phyloP scores from a whole-genome alignment of 2,113 vertebrate species.

The Talpa occidentalis region DNA sequence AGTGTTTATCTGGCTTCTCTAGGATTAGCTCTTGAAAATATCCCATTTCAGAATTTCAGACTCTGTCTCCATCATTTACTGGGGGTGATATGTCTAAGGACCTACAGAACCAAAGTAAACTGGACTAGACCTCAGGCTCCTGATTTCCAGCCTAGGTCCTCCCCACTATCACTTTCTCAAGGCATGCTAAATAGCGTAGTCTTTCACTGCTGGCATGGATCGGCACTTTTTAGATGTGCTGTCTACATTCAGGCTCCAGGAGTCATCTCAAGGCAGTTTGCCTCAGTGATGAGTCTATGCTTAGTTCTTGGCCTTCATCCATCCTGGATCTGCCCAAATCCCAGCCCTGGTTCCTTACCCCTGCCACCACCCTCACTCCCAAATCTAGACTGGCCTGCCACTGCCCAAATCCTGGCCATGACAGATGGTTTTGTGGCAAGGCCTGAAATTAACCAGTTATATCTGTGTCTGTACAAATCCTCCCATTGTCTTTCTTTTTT shows the following conservation, averaged over 20 bases:
- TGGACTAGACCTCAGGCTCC: not conserved
- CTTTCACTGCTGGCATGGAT: not conserved
- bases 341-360: too few species aligned
- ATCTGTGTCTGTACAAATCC: not conserved
- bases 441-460: not conserved
- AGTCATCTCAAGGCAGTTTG: not conserved
- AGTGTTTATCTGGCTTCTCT: not conserved
- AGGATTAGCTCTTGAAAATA: not conserved
- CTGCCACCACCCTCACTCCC: fast-evolving
- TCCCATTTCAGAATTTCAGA: not conserved
- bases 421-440: not conserved
- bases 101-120: not conserved
- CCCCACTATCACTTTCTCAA: not conserved
- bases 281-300: not conserved
- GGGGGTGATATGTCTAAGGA: not conserved
- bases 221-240: not conserved
- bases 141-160: not conserved
- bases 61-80: not conserved
- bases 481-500: not conserved
- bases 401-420: not conserved
- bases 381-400: not conserved
- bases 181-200: fast-evolving
- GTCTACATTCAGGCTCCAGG: not conserved
- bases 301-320: not conserved
- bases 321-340: not conserved